Base-by-base conservation (phyloP, 2,888 invertebrate species). In the Agrenia bidenticulata region DNA sequence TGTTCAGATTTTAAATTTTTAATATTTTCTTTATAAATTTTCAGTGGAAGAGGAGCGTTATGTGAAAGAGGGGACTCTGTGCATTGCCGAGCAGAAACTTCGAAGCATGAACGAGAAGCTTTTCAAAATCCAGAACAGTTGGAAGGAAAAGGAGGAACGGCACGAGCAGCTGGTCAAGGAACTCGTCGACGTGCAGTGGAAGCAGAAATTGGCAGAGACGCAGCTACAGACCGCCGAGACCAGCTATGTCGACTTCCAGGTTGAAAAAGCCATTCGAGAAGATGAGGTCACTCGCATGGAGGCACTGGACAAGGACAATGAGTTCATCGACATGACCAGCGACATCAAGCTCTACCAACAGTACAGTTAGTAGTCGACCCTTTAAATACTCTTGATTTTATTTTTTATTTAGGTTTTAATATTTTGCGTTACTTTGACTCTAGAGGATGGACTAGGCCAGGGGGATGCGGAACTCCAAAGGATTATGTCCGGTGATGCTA, bases 81-180 rank as follows among this genome's bases (percentile, higher is more conserved):
- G 59, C 17, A 54, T 64, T 27, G 54, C 41, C 0, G 59, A 58
- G 42, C 57, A 58, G 23, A 51, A 64, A 11, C 19, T 64, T n/a
- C 37, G 58, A 32, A 45, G 39, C 5, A 13, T 64, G 11, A 59
- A 64, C 21, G 64, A 64, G 39, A 24, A 53, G n/a, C 39, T 23
- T n/a, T 59, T 58, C 54, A 23, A 53, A 19, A 19, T 11, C 2
- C 49, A 64, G 21, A 58, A 59, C n/a, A 21, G 24, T 11, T 58
- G 23, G 32, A 49, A 51, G 26, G 58, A 53, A 53, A 64, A 59
- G 23, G 59, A 64, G 41, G 21, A 27, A 5, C 41, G 24, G 4
- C 53, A 58, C 19, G 37, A 26, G 23, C 42, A 51, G 5, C 32
- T 58, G 23, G 32, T 64, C 5, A 54, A 59, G 39, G 59, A 64